Conservation (phyloP, 2,888 invertebrate species). For the Apotomis turbidana region DNA sequence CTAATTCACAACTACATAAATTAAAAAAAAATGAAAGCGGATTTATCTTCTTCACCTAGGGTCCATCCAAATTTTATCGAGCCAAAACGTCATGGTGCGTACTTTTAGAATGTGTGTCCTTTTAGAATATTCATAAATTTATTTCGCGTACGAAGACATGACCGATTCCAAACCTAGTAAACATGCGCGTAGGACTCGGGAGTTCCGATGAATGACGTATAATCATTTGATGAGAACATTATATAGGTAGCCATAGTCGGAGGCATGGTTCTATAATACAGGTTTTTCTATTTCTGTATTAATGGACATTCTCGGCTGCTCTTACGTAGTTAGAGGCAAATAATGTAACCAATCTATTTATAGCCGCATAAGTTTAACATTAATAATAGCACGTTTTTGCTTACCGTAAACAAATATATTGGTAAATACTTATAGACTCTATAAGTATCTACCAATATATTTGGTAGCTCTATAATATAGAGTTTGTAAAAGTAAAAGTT, state of each 20-base stretch:
- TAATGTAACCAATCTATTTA: constrained; percentile 2
- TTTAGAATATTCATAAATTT: neutral
- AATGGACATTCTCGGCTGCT: neutral
- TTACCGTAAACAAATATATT: neutral
- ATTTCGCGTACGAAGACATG: neutral
- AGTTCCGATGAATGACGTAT: constrained; percentile 14
- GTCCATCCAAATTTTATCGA: constrained; percentile 4
- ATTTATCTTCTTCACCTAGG: constrained; percentile 2
- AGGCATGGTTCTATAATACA: constrained; percentile 9
- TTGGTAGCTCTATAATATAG: too few species aligned
- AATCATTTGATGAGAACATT: constrained; percentile 19
- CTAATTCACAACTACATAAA: constrained; percentile 13
- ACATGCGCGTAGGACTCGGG: neutral
- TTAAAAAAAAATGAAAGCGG: neutral
- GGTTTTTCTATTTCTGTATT: constrained; percentile 26
- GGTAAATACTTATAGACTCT: neutral
- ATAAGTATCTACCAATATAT: too few species aligned
- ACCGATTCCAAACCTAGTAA: neutral
- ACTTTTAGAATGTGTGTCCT: neutral
- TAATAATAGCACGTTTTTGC: neutral
- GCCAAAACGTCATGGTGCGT: neutral
- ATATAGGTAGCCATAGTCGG: constrained; percentile 6
- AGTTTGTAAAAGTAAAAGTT: too few species aligned
- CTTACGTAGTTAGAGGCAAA: constrained; percentile 12
- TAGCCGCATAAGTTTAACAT: constrained; percentile 4